These are phyloP conservation scores for Amblyraja radiata DNA, from an alignment of 2,797 vertebrate species.

Conservation along the genomic window DNA sequence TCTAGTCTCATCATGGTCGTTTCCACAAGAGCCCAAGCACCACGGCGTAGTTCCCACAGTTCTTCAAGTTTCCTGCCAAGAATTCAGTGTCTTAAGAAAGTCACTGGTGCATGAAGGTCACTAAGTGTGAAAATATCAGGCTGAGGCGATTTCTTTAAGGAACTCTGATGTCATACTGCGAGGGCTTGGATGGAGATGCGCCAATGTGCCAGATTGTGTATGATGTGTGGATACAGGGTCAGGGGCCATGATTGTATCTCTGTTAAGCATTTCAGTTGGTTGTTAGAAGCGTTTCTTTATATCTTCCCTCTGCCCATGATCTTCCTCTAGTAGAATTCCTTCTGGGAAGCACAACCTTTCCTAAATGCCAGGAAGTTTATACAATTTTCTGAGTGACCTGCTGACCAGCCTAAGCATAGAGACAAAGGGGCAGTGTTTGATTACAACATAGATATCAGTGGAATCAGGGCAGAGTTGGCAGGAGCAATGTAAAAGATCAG, in stretches of 20 bases:
- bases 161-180: conserved; percentile 30
- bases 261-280: not conserved
- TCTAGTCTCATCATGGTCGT: conserved; percentile 38
- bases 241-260: not conserved
- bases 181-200: not conserved
- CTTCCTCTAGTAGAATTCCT: not conserved
- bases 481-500: not conserved
- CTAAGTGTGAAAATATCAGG: conserved; percentile 52
- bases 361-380: not conserved
- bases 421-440: not conserved
- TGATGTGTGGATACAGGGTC: not conserved
- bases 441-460: not conserved
- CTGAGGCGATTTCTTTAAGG: conserved; percentile 49
- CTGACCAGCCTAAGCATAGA: not conserved
- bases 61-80: conserved; percentile 57
- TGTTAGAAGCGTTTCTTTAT: not conserved
- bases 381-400: not conserved
- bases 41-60: conserved; percentile 56
- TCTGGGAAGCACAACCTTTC: not conserved
- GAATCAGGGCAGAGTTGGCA: not conserved
- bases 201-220: not conserved
- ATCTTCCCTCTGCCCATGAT: not conserved
- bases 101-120: conserved; percentile 57
- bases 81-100: conserved; percentile 58
- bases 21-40: conserved; percentile 43